Evolutionary conservation across 2,797 vertebrate genomes (phyloP).

Genomic region (Cynodonichthys magdalenae): DNA sequence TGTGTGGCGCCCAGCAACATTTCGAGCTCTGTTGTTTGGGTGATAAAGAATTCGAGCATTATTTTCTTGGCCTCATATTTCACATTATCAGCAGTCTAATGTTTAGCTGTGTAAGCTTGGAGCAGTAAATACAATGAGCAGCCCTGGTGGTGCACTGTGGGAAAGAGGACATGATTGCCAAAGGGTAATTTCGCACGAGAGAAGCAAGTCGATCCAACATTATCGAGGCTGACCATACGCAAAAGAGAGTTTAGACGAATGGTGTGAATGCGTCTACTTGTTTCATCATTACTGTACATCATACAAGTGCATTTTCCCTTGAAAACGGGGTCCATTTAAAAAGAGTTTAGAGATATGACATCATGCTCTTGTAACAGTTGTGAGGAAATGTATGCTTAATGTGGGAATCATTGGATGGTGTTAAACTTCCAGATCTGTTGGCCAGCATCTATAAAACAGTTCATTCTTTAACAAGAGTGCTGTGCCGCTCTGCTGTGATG

Average conservation of each 20-base stretch:
- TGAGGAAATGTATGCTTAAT: slow-evolving; percentile 55
- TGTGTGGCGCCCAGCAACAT: slow-evolving; percentile 24
- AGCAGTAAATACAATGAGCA: slow-evolving; percentile 43
- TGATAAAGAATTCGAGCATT: slow-evolving; percentile 37
- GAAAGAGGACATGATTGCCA: slow-evolving; percentile 17
- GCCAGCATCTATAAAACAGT: slow-evolving; percentile 57
- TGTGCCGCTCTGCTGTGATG: slow-evolving; percentile 24
- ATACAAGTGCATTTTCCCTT: slow-evolving; percentile 40
- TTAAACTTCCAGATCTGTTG: slow-evolving; percentile 49
- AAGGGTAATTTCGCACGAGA: slow-evolving; percentile 23
- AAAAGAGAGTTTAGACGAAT: slow-evolving; percentile 14
- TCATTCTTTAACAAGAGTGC: slow-evolving; percentile 50
- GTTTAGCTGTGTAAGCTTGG: slow-evolving; percentile 28
- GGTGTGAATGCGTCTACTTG: slow-evolving; percentile 18
- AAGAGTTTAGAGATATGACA: slow-evolving; percentile 58
- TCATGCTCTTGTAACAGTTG: slow-evolving; percentile 59
- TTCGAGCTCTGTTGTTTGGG: slow-evolving; percentile 30
- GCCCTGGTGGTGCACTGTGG: slow-evolving; percentile 32
- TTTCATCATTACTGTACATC: slow-evolving; percentile 22
- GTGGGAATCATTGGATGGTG: slow-evolving; percentile 54
- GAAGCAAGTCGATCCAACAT: slow-evolving; percentile 7
- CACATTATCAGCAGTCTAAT: slow-evolving; percentile 20
- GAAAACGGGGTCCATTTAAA: slow-evolving; percentile 59
- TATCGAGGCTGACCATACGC: slow-evolving; percentile 13
- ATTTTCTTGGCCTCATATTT: slow-evolving; percentile 33